A percentile compares a stretch with the other conserved stretches of the same genome.
These are phyloP conservation scores for Brachionus plicatilis DNA, from an alignment of 1,140 invertebrate genomes.

Conservation along the genomic window DNA sequence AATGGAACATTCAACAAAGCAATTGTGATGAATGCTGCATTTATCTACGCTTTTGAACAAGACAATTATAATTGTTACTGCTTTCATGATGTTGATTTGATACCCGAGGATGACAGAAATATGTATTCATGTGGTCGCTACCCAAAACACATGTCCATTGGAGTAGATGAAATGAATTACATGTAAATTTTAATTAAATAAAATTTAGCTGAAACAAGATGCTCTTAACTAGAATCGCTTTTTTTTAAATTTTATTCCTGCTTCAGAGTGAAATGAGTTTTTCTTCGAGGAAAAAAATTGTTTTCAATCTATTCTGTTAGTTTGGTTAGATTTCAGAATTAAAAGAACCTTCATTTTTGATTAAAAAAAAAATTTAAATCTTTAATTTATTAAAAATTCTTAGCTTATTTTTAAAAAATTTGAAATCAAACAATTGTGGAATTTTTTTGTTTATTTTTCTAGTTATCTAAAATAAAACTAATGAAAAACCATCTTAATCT, in stretches of 20 bases:
- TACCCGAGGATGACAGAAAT: slow-evolving; percentile 49
- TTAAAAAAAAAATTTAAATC: no score
- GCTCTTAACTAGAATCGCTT: no score
- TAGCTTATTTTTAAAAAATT: no score
- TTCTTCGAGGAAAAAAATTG: no score
- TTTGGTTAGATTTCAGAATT: no score
- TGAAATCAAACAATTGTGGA: no score
- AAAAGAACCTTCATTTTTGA: no score
- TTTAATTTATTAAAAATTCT: no score
- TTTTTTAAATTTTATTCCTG: not conserved
- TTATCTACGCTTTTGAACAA: slow-evolving; percentile 54
- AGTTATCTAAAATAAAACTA: no score
- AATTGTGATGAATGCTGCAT: slow-evolving; percentile 40
- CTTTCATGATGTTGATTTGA: slow-evolving; percentile 79
- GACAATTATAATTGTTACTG: slow-evolving; percentile 84
- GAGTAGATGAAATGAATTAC: slow-evolving; percentile 68
- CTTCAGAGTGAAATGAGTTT: not conserved
- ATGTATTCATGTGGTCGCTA: slow-evolving; percentile 68
- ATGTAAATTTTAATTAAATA: slow-evolving; percentile 43
- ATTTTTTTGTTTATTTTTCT: no score
- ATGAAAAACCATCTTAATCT: no score
- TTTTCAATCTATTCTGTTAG: not conserved
- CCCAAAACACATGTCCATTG: slow-evolving; percentile 60
- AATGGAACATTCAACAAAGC: slow-evolving; percentile 61
- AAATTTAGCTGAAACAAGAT: not conserved